Evolutionary conservation across 1,140 invertebrate species (phyloP).

Genomic region (Drosophila tristis): DNA sequence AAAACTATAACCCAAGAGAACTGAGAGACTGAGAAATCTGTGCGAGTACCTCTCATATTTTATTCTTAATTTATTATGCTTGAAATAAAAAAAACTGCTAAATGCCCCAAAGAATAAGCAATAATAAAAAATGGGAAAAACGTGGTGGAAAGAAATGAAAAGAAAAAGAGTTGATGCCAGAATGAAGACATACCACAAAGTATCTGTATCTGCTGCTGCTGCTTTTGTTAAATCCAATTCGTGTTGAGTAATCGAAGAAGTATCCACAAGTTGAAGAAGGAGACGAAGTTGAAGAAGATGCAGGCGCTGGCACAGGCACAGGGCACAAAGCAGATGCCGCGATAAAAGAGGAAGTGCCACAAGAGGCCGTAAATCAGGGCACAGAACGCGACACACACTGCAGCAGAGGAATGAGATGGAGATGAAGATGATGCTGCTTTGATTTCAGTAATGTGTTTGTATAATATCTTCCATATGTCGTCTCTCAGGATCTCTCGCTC

Average conservation of each 20-base stretch:
- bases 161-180: not conserved
- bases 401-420: too few species aligned
- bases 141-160: constrained; percentile 6
- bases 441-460: constrained; percentile 49
- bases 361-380: constrained; percentile 69
- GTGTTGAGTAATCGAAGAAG: constrained; percentile 11
- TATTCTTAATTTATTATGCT: constrained; percentile 32
- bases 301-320: constrained; percentile 20
- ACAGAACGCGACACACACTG: constrained; percentile 10
- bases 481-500: not conserved
- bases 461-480: constrained; percentile 53
- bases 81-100: constrained; percentile 49
- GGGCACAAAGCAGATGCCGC: constrained; percentile 35
- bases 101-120: constrained; percentile 31
- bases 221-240: constrained; percentile 55
- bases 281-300: constrained; percentile 23
- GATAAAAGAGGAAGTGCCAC: constrained; percentile 68
- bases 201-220: constrained; percentile 28
- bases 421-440: constrained; percentile 18
- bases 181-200: constrained; percentile 52
- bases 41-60: constrained; percentile 15
- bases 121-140: constrained; percentile 17
- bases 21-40: constrained; percentile 30
- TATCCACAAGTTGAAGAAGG: constrained; percentile 20
- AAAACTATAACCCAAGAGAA: constrained; percentile 32